A percentile compares a stretch with the other conserved stretches of the same genome.
Evolutionary conservation across 1,140 invertebrate genomes (phyloP).

Genomic region (Orius insidiosus): DNA sequence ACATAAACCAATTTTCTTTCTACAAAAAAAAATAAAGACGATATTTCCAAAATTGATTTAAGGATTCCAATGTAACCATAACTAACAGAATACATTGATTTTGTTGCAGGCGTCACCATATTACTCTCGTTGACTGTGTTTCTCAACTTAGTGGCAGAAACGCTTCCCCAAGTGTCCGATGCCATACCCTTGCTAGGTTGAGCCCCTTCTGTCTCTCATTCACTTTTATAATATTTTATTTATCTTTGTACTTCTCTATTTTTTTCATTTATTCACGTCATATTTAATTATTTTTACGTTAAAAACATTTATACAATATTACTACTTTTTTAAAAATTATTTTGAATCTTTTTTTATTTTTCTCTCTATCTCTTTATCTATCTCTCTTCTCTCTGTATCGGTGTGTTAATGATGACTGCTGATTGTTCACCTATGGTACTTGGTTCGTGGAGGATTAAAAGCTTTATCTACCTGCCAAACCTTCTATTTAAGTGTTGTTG

Average conservation of each 20-base stretch:
- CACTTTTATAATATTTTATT: conserved; percentile 11
- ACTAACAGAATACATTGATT: conserved; percentile 13
- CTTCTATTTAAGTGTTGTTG: conserved; percentile 10
- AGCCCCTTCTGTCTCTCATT: conserved; percentile 14
- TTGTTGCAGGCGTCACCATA: conserved; percentile 81
- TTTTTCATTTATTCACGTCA: not conserved
- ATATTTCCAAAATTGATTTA: too few species aligned
- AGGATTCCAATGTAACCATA: too few species aligned
- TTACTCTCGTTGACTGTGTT: conserved; percentile 97
- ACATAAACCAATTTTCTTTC: too few species aligned
- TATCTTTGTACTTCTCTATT: conserved; percentile 4
- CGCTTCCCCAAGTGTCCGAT: conserved; percentile 79
- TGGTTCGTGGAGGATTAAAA: conserved; percentile 17
- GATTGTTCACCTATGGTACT: conserved; percentile 18
- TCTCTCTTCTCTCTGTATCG: conserved; percentile 11
- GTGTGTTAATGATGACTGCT: conserved; percentile 18
- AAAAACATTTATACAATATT: not conserved
- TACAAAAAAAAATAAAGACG: too few species aligned
- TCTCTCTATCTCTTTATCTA: too few species aligned
- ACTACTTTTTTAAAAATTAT: not conserved
- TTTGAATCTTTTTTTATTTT: not conserved
- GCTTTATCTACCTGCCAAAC: conserved; percentile 11
- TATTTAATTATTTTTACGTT: conserved; percentile 1
- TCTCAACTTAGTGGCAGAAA: conserved; percentile 84
- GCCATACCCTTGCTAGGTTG: conserved; percentile 50